These are phyloP conservation scores for Dryococelus australis DNA, from an alignment of 2,888 invertebrate genomes.

Conservation along the genomic window DNA sequence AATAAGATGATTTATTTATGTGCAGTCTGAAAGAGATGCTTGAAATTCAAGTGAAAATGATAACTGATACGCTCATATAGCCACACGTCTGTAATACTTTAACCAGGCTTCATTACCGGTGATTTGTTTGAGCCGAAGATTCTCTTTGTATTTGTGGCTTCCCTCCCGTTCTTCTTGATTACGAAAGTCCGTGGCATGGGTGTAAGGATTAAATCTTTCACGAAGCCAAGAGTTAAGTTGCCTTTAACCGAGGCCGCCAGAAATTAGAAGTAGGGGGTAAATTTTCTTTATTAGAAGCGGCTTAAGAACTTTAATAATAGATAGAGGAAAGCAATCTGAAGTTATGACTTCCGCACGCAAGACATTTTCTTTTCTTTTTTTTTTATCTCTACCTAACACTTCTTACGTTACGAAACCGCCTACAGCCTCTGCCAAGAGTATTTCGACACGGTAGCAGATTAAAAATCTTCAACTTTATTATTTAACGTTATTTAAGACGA, in stretches of 20 bases:
- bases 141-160: background rate
- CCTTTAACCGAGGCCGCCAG: constrained; percentile 1
- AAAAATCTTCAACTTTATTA: too few relatives aligned
- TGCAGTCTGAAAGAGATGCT: too few relatives aligned
- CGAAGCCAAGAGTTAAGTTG: background rate
- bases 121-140: background rate
- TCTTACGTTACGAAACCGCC: background rate
- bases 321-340: background rate
- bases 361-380: background rate
- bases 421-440: background rate
- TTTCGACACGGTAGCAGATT: background rate
- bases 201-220: background rate
- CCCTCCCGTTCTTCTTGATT: background rate
- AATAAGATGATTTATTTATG: too few relatives aligned
- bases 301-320: background rate
- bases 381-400: background rate
- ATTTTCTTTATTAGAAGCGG: background rate
- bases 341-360: background rate
- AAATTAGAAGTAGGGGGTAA: background rate
- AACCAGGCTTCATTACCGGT: background rate
- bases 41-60: too few relatives aligned
- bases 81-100: too few relatives aligned
- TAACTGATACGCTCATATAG: too few relatives aligned
- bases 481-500: too few relatives aligned
- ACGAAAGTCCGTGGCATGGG: background rate